Evolutionary conservation across 2,797 vertebrate genomes (phyloP).

Genomic region (Amblyopsis hoosieri): DNA sequence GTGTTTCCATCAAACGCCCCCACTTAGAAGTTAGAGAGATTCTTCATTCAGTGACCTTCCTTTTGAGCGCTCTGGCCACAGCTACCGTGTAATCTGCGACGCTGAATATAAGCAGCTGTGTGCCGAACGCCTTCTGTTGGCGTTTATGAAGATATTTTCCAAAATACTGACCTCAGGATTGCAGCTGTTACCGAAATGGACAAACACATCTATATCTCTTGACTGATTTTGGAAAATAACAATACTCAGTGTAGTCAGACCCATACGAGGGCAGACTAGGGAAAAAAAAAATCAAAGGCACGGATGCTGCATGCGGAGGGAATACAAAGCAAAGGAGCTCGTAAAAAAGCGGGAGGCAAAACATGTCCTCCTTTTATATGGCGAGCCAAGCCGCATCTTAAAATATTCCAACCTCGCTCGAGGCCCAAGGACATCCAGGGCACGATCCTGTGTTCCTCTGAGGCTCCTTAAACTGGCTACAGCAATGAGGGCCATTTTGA

Average conservation of each 20-base stretch:
- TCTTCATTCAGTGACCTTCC: constrained; percentile 53
- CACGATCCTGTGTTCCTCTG: constrained; percentile 24
- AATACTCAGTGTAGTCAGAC: constrained; percentile 15
- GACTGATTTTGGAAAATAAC: constrained; percentile 13
- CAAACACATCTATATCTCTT: constrained; percentile 8
- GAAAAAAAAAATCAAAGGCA: constrained; percentile 20
- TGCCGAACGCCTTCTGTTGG: constrained; percentile 10
- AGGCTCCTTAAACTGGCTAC: constrained; percentile 20
- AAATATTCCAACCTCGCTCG: constrained; percentile 35
- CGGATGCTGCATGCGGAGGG: constrained; percentile 15
- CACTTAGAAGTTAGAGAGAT: constrained; percentile 35
- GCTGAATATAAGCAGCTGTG: constrained; percentile 26
- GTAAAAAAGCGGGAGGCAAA: constrained; percentile 45
- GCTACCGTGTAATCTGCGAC: constrained; percentile 47
- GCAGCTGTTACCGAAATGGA: constrained; percentile 4
- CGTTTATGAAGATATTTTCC: constrained; percentile 10
- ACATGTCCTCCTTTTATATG: constrained; percentile 29
- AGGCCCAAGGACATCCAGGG: constrained; percentile 37
- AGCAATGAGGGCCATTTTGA: constrained; percentile 25
- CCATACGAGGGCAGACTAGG: constrained; percentile 1
- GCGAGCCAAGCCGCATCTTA: constrained; percentile 29
- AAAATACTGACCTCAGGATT: constrained; percentile 25
- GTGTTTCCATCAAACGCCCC: constrained; percentile 48
- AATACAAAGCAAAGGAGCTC: constrained; percentile 39
- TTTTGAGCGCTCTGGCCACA: constrained; percentile 42